Conservation (phyloP, 2,113 vertebrate genomes). For the Lathamus discolor region DNA sequence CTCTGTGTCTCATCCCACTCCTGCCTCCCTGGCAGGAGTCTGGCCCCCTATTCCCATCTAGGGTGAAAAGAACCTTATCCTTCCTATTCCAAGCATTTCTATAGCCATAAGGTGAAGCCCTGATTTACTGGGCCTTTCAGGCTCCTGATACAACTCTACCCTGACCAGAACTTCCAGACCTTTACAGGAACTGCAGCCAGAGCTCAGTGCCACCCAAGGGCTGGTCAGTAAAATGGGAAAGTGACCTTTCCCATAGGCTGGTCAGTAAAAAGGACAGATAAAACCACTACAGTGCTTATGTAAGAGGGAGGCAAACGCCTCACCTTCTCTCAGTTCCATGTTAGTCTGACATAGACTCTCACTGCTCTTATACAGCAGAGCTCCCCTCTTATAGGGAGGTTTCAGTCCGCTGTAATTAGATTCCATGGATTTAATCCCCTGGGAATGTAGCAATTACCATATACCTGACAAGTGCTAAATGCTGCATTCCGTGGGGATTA, state of each 20-base stretch:
- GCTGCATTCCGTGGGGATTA: slow-evolving; percentile 67
- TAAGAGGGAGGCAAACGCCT: neutral
- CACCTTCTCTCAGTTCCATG: neutral
- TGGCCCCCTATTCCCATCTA: neutral
- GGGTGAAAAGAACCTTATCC: neutral
- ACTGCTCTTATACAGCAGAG: neutral
- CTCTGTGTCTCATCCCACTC: neutral
- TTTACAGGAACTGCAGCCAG: neutral
- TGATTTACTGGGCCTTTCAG: neutral
- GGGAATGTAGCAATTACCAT: slow-evolving; percentile 69
- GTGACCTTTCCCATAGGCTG: neutral
- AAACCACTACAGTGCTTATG: rapidly evolving
- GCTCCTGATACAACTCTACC: rapidly evolving
- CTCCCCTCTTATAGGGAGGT: slow-evolving; percentile 39
- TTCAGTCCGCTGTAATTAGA: slow-evolving; percentile 60
- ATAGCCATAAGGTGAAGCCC: neutral
- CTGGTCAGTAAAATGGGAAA: neutral
- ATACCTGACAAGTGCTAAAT: slow-evolving; percentile 73
- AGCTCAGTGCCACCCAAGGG: neutral
- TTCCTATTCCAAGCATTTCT: neutral
- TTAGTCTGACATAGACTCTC: neutral
- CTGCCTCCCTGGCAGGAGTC: neutral
- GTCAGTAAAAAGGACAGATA: neutral
- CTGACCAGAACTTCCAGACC: neutral
- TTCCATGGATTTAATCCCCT: slow-evolving; percentile 58